phyloP scores from a whole-genome alignment of 2,888 invertebrate genomes.

The Graphium colonna region DNA sequence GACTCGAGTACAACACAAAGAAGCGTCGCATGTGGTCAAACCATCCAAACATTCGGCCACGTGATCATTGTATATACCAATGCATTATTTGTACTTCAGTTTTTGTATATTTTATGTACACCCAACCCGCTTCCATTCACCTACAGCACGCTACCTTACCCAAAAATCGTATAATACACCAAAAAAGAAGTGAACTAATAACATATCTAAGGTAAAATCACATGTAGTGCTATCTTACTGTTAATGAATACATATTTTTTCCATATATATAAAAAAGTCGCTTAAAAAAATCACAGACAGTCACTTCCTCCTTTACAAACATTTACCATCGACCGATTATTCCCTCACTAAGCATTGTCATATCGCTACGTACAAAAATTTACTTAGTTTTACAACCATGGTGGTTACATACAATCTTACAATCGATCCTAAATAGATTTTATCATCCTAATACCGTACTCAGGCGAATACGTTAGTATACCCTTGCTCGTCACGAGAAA shows the following conservation, averaged over 20 bases:
- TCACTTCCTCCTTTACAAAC: constrained; percentile 78
- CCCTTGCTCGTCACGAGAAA: constrained; percentile 46
- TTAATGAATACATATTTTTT: constrained; percentile 74
- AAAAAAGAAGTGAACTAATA: constrained; percentile 70
- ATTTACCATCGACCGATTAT: constrained; percentile 73
- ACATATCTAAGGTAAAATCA: constrained; percentile 78
- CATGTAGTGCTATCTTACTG: constrained; percentile 81
- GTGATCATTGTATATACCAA: constrained; percentile 44
- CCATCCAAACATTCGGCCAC: constrained; percentile 55
- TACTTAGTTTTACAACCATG: constrained; percentile 80
- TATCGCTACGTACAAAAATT: constrained; percentile 76
- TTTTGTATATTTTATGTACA: constrained; percentile 57
- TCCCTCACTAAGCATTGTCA: constrained; percentile 71
- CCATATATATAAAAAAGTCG: constrained; percentile 80
- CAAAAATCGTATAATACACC: constrained; percentile 63
- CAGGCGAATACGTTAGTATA: constrained; percentile 50
- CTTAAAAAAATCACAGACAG: constrained; percentile 82
- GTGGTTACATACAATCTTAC: constrained; percentile 62
- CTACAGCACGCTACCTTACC: constrained; percentile 52
- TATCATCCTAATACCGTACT: constrained; percentile 50
- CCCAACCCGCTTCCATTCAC: constrained; percentile 63
- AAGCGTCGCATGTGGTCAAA: constrained; percentile 65
- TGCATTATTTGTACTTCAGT: constrained; percentile 37
- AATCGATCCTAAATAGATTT: constrained; percentile 50
- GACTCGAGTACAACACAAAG: constrained; percentile 44